phyloP scores from a whole-genome alignment of 2,797 vertebrate genomes.

The Phataginus tetradactyla region DNA sequence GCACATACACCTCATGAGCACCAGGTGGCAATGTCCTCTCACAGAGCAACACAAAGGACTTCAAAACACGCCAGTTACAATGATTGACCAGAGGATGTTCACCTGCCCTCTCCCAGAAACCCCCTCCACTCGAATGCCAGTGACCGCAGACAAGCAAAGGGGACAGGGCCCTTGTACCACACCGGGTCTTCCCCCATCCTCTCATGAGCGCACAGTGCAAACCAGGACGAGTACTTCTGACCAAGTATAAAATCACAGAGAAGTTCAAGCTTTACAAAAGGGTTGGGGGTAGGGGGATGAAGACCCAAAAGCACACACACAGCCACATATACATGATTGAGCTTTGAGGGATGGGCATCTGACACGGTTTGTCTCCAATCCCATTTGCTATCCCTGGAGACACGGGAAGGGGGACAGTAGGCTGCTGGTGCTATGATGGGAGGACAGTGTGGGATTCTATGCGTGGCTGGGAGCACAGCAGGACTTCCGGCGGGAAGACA shows the following conservation, averaged over 20 bases:
- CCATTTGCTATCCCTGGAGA: neutral
- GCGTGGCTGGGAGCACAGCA: neutral
- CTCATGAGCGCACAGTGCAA: conserved; percentile 39
- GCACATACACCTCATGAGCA: conserved; percentile 73
- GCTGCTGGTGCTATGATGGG: conserved; percentile 54
- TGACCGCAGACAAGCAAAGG: conserved; percentile 28
- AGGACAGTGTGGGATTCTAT: neutral
- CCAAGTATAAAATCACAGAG: conserved; percentile 66
- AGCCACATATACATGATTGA: neutral
- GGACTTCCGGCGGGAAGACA: neutral
- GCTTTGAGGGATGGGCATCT: neutral
- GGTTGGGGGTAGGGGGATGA: neutral
- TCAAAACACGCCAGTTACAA: conserved; percentile 65
- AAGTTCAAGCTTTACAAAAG: conserved; percentile 54
- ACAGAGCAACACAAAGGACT: conserved; percentile 72
- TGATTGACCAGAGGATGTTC: conserved; percentile 65
- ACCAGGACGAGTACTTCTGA: conserved; percentile 46
- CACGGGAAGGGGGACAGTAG: neutral
- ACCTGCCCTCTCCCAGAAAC: neutral
- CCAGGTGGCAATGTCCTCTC: conserved; percentile 77
- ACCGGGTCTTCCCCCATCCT: neutral
- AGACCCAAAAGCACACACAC: conserved; percentile 29
- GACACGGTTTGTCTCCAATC: neutral
- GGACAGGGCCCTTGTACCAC: neutral
- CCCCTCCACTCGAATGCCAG: neutral